These are phyloP conservation scores for Bombus impatiens DNA, from an alignment of 1,140 invertebrate species.

Conservation along the genomic window DNA sequence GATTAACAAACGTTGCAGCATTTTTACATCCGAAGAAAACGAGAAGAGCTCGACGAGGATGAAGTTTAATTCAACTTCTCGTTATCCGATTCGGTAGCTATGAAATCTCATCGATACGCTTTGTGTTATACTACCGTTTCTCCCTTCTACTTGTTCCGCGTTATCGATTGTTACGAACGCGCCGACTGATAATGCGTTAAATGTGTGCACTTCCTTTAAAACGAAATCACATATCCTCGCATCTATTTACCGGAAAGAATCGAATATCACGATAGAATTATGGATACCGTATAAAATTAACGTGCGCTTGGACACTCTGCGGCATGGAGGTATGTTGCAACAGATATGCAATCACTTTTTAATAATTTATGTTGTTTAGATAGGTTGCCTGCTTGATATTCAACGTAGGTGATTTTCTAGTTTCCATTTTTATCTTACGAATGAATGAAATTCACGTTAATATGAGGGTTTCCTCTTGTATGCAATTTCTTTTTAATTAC, in stretches of 20 bases:
- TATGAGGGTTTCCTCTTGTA: background rate
- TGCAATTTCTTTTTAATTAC: background rate
- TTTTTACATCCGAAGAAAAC: background rate
- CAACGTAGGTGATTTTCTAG: too few relatives aligned
- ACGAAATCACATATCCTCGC: constrained; percentile 29
- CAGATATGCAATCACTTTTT: background rate
- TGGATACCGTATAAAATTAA: constrained; percentile 20
- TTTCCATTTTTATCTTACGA: too few relatives aligned
- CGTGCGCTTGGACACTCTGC: background rate
- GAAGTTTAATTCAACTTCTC: constrained; percentile 6
- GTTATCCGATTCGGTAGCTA: constrained; percentile 36
- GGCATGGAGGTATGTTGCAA: constrained; percentile 22
- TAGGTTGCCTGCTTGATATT: too few relatives aligned
- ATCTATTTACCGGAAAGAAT: constrained; percentile 24
- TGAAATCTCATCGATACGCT: constrained; percentile 50
- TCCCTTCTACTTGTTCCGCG: constrained; percentile 60
- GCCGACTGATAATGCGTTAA: constrained; percentile 65
- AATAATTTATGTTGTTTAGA: background rate
- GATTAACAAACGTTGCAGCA: constrained; percentile 9
- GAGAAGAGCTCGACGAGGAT: background rate
- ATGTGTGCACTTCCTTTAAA: constrained; percentile 58
- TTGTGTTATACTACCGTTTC: constrained; percentile 56
- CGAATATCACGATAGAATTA: background rate
- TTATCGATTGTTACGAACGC: constrained; percentile 67
- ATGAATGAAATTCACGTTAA: background rate